Evolutionary conservation across 2,797 vertebrate genomes (phyloP).

Genomic region (Myotis daubentonii): DNA sequence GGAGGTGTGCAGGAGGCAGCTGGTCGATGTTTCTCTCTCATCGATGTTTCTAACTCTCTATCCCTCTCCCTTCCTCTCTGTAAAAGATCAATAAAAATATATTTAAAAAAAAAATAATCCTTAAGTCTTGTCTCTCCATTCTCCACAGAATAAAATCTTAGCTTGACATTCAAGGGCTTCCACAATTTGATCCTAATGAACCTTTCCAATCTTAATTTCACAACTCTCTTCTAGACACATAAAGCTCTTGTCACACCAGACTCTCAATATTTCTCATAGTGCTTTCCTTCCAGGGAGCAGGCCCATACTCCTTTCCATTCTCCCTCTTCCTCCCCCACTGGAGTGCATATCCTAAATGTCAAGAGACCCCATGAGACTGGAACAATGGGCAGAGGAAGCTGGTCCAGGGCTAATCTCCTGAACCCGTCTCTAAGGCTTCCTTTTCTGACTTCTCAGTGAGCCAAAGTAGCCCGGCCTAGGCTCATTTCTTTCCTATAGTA

Average conservation of each 20-base stretch:
- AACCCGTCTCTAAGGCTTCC: background rate
- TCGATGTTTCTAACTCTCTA: too few species aligned
- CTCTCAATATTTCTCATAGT: background rate
- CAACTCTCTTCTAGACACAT: background rate
- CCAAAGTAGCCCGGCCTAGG: background rate
- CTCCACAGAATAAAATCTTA: background rate
- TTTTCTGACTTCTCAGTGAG: background rate
- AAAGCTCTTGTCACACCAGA: background rate
- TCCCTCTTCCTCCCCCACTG: background rate
- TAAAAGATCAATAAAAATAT: too few species aligned
- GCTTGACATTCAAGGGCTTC: background rate
- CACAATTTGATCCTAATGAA: background rate
- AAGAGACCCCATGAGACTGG: background rate
- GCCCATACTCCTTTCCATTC: background rate
- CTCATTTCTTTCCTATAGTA: background rate
- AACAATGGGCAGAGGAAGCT: background rate
- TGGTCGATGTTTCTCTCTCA: too few species aligned
- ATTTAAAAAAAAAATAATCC: background rate
- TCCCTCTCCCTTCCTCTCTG: too few species aligned
- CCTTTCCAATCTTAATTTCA: slow-evolving; percentile 4
- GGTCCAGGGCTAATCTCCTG: background rate
- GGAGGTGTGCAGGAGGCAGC: too few species aligned
- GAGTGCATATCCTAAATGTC: background rate
- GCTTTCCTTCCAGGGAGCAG: background rate
- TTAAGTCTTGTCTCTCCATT: background rate